Base-by-base conservation (phyloP, 2,888 invertebrate genomes). In the Dusona sp. region DNA sequence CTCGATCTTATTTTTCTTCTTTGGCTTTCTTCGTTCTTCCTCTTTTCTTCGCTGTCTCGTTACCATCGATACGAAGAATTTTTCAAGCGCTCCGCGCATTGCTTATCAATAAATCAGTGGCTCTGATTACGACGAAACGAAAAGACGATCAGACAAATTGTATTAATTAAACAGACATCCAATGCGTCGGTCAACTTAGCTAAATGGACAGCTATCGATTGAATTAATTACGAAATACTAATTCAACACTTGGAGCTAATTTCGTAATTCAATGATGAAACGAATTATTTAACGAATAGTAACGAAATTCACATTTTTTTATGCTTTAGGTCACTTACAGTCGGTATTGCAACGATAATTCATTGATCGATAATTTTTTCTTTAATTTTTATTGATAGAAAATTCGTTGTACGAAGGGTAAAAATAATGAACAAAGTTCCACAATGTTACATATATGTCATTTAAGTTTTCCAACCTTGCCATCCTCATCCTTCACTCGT, bases 1-100 rank as follows among this genome's bases (percentile, higher is more conserved):
- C 72, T 70, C 77, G 85, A 79, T 84, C 84, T 79, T 65, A 79
- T 75, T 85, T 73, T 75, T 73, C 65, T 29, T 77, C 81, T 48
- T 68, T 33, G 25, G 42, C 51, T 82, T 70, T 81, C 78, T 72
- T 48, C n/a, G 64, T 65, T 65, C 38, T 83, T 74, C 65, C 29
- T 42, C 29, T 67, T 48, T 38, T 16, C 38, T 29, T 25, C 19
- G 61, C 29, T 29, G 29, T 73, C 73, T 51, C 16, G 73, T 38
- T 61, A 22, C 4, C 54, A 64, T 64, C 65, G 73, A 22, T 29
- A 36, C 29, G 74, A 74, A 70, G 29, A 65, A 64, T 51, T 42
- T 74, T 54, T 33, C 42, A 3, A 45, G 61, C 36, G 36, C 67
- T 68, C 67, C 9, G 22, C 38, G 19, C 13, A 68, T 54, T 68